Percentiles rank a stretch among this genome's conserved stretches.
These are phyloP conservation scores for Chloroceryle aenea DNA, from an alignment of 2,113 vertebrate genomes.

Conservation along the genomic window DNA sequence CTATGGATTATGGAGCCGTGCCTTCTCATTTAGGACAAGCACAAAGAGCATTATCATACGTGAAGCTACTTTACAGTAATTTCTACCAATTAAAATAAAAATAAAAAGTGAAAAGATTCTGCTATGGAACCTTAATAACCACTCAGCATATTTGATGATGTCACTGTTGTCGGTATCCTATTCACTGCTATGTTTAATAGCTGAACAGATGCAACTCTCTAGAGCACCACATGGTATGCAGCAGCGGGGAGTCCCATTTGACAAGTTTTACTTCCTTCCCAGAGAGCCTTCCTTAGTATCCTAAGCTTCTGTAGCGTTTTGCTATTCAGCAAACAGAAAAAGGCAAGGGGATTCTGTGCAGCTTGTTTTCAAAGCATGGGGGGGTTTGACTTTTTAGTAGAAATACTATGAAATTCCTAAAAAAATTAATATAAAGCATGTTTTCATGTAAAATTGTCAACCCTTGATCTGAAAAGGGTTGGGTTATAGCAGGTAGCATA, in stretches of 20 bases:
- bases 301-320: slow-evolving; percentile 42
- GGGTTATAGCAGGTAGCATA: background rate
- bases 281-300: slow-evolving; percentile 34
- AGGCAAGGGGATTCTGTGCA: background rate
- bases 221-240: slow-evolving; percentile 56
- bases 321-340: slow-evolving; percentile 45
- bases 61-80: background rate
- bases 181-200: slow-evolving; percentile 52
- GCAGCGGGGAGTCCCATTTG: slow-evolving; percentile 67
- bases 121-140: background rate
- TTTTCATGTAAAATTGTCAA: background rate
- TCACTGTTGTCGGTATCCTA: background rate
- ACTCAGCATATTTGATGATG: slow-evolving; percentile 60
- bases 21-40: background rate
- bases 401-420: background rate
- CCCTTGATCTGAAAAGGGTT: background rate
- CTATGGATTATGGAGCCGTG: background rate
- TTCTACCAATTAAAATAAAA: slow-evolving; percentile 35
- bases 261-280: slow-evolving; percentile 69
- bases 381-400: background rate
- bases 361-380: slow-evolving; percentile 39
- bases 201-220: slow-evolving; percentile 65
- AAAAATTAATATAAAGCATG: background rate
- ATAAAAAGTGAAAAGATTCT: slow-evolving; percentile 26
- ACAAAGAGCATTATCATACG: background rate